Conservation (phyloP, 2,797 vertebrate genomes). For the Darevskia mixta region DNA sequence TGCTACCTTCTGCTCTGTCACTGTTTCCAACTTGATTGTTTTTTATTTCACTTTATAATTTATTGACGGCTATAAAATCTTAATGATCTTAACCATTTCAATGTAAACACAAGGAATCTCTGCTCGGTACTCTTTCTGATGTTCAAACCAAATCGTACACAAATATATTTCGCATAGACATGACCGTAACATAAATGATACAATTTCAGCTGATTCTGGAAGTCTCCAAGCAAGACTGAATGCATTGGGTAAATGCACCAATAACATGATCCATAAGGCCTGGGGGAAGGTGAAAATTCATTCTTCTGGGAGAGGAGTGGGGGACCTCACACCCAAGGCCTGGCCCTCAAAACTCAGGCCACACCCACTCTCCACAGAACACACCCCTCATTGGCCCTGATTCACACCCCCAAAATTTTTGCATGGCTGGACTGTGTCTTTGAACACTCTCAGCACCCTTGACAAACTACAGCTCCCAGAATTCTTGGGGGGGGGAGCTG, state of each 20-base stretch:
- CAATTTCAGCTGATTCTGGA: neutral
- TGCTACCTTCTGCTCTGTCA: conserved; percentile 30
- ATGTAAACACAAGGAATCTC: conserved; percentile 50
- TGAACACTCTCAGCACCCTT: no score
- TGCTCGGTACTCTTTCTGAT: conserved; percentile 28
- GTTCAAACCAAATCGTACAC: conserved; percentile 19
- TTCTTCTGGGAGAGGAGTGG: no score
- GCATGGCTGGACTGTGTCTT: no score
- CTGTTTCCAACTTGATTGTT: conserved; percentile 13
- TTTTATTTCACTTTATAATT: conserved; percentile 45
- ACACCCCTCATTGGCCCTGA: no score
- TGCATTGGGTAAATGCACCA: neutral
- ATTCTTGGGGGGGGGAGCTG: no score
- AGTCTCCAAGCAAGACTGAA: neutral
- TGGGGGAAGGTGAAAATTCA: neutral
- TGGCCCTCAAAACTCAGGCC: no score
- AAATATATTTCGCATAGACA: conserved; percentile 28
- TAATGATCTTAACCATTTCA: conserved; percentile 45
- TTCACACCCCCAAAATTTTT: no score
- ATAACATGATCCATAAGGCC: neutral
- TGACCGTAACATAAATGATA: neutral
- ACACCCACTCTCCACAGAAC: no score
- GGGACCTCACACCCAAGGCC: no score
- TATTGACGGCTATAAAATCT: conserved; percentile 32
- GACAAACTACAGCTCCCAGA: no score